Percentiles rank a stretch among this genome's conserved stretches.
These are phyloP conservation scores for Hirtodrosophila duncani DNA, from an alignment of 2,888 invertebrate species.

Conservation along the genomic window DNA sequence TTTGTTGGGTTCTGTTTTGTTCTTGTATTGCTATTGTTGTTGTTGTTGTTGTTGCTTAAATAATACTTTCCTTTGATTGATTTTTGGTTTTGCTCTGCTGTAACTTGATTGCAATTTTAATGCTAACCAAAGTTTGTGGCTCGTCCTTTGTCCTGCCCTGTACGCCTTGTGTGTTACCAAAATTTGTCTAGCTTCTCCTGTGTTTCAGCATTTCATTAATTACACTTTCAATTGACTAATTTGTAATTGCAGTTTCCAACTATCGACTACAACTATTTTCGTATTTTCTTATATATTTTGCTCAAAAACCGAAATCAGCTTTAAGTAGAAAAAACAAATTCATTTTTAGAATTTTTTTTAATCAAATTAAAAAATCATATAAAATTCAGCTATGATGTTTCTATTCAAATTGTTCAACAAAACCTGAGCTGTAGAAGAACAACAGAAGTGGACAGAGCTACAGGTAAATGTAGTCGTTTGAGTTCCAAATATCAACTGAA, in stretches of 20 bases:
- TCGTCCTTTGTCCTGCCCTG: slow-evolving; percentile 25
- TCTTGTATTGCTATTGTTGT: slow-evolving; percentile 26
- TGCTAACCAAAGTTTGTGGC: slow-evolving; percentile 41
- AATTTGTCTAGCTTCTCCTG: slow-evolving; percentile 56
- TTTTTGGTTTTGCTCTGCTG: slow-evolving; percentile 72
- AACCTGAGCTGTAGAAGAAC: slow-evolving; percentile 20
- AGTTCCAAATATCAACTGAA: too few species aligned
- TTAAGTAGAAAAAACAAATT: too few species aligned
- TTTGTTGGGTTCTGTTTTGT: slow-evolving; percentile 5
- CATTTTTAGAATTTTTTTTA: slow-evolving; percentile 2
- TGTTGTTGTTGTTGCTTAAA: slow-evolving; percentile 58
- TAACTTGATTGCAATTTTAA: slow-evolving; percentile 51
- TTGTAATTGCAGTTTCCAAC: slow-evolving; percentile 51
- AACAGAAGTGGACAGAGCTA: too few species aligned
- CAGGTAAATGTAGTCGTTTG: too few species aligned
- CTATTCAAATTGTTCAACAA: slow-evolving; percentile 11
- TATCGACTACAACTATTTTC: slow-evolving; percentile 45
- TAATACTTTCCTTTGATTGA: slow-evolving; percentile 77
- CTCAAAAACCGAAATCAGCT: too few species aligned
- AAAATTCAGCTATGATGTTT: slow-evolving; percentile 13
- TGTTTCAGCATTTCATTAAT: slow-evolving; percentile 45
- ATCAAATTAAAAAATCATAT: slow-evolving; percentile 34
- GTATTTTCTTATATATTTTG: slow-evolving; percentile 24
- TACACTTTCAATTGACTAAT: slow-evolving; percentile 69
- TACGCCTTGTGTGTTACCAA: slow-evolving; percentile 37